These are phyloP conservation scores for Rotaria magnacalcarata DNA, from an alignment of 2,888 invertebrate species.

Conservation along the genomic window DNA sequence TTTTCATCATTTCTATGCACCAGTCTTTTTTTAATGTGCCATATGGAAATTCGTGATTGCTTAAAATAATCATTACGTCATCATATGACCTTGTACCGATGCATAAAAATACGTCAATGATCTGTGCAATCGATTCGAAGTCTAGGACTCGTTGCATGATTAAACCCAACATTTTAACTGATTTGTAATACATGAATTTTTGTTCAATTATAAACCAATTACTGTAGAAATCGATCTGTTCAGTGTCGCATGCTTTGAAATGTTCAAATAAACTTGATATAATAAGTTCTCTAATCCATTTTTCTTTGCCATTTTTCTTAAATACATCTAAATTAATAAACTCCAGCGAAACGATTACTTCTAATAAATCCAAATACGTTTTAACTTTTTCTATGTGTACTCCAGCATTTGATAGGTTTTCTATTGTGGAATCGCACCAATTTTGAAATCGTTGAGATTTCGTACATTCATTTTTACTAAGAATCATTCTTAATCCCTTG, in stretches of 20 bases:
- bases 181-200: not conserved
- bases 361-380: not conserved
- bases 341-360: not conserved
- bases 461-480: not conserved
- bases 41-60: not conserved
- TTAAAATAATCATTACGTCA: constrained; percentile 9
- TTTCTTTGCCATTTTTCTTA: not conserved
- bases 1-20: constrained; percentile 1
- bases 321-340: constrained; percentile 14
- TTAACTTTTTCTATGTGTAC: not conserved
- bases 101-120: not conserved
- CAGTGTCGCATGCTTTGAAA: not conserved
- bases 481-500: not conserved
- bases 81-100: not conserved
- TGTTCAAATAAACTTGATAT: constrained; percentile 34
- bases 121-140: not conserved
- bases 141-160: not conserved
- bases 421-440: not conserved
- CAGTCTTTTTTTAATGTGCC: not conserved
- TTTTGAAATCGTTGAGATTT: not conserved
- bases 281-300: constrained; percentile 14
- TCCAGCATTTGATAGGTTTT: not conserved
- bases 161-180: constrained; percentile 4
- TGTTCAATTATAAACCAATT: constrained; percentile 20
- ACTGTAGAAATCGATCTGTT: constrained; percentile 5